A percentile compares a stretch with the other conserved stretches of the same genome.
Conservation (phyloP, 2,888 invertebrate species). For the Xanthia icteritia region DNA sequence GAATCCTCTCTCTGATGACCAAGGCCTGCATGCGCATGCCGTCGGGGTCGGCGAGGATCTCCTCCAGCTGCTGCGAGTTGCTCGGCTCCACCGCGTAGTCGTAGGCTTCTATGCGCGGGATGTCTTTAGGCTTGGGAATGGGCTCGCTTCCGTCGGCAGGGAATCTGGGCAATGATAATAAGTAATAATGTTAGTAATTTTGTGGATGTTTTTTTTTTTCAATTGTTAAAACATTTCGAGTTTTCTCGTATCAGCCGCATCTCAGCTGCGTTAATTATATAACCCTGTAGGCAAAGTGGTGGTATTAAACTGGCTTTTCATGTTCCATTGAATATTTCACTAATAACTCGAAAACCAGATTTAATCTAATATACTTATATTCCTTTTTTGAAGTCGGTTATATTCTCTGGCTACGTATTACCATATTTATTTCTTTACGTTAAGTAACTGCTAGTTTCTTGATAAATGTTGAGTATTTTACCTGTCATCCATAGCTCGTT, state of each 20-base stretch:
- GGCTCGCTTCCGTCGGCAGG: constrained; percentile 91
- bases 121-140: constrained; percentile 93
- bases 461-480: constrained; percentile 70
- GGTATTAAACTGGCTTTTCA: too few species aligned
- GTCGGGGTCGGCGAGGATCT: constrained; percentile 97
- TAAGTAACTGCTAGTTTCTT: too few species aligned
- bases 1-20: constrained; percentile 97
- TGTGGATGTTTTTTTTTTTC: not conserved
- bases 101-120: constrained; percentile 95
- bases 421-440: too few species aligned
- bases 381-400: too few species aligned
- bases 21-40: constrained; percentile 99
- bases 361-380: too few species aligned
- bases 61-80: constrained; percentile 94
- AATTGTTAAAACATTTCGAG: not conserved
- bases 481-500: constrained; percentile 97
- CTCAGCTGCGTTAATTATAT: too few species aligned
- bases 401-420: too few species aligned
- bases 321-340: too few species aligned
- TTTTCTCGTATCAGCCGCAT: too few species aligned
- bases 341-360: too few species aligned
- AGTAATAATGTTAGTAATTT: not conserved
- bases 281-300: too few species aligned
- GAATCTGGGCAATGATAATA: constrained; percentile 83
- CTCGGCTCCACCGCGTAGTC: constrained; percentile 96